These are phyloP conservation scores for Chaetophractus vellerosus DNA, from an alignment of 2,797 vertebrate species.

Conservation along the genomic window DNA sequence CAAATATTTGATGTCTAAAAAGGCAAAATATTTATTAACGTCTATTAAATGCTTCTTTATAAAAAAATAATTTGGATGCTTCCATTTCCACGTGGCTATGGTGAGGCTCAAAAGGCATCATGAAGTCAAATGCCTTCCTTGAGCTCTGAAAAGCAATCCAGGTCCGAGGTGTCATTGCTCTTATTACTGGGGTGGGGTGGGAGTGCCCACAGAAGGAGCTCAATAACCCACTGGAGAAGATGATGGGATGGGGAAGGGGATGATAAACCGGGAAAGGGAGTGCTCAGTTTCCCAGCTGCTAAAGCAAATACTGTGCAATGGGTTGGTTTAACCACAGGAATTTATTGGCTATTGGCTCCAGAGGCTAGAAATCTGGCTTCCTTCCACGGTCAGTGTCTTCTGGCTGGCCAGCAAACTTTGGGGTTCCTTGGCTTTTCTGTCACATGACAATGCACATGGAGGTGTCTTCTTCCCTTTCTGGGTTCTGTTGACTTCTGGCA, in stretches of 20 bases:
- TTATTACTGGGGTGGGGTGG: rapidly evolving
- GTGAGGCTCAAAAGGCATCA: rapidly evolving
- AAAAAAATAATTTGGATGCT: not conserved
- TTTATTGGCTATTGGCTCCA: too few species aligned
- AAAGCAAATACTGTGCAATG: too few species aligned
- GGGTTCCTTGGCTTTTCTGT: too few species aligned
- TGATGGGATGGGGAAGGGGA: rapidly evolving
- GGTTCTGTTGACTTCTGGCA: too few species aligned
- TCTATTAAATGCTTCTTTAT: not conserved
- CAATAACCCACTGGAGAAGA: rapidly evolving
- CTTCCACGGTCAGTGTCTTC: too few species aligned
- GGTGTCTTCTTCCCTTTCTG: too few species aligned
- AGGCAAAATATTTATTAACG: not conserved
- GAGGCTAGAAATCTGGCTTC: too few species aligned
- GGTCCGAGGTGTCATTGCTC: rapidly evolving
- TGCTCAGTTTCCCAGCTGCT: too few species aligned
- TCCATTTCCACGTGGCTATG: rapidly evolving
- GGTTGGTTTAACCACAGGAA: too few species aligned
- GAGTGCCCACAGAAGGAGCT: not conserved
- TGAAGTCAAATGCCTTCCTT: not conserved
- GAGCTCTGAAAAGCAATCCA: not conserved
- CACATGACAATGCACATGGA: too few species aligned
- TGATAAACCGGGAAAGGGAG: not conserved
- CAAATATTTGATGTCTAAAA: not conserved
- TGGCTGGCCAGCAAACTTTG: too few species aligned